Percentiles rank a stretch among this genome's conserved stretches.
Evolutionary conservation across 2,113 vertebrate species (phyloP).

Genomic region (Microcebus ravelobensis): DNA sequence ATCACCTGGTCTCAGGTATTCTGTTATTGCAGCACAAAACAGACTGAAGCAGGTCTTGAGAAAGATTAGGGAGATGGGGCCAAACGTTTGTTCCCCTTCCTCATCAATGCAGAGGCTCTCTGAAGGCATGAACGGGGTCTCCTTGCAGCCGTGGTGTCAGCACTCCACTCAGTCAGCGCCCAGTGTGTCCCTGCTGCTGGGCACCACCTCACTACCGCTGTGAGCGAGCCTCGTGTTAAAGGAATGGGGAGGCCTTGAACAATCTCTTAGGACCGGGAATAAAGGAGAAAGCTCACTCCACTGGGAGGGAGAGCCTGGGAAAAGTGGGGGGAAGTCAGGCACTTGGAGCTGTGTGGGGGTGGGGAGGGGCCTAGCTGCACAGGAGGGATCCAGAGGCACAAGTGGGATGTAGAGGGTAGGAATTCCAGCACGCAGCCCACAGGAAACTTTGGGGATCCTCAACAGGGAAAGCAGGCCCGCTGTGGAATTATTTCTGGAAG

Average conservation of each 20-base stretch:
- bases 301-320: background rate
- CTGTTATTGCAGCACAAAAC: background rate
- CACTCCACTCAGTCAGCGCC: background rate
- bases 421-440: background rate
- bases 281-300: background rate
- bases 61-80: background rate
- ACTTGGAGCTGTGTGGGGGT: accelerated
- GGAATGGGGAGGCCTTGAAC: background rate
- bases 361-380: accelerated
- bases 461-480: background rate
- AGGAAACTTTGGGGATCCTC: background rate
- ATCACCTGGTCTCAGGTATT: too few relatives aligned
- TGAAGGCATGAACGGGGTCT: background rate
- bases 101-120: background rate
- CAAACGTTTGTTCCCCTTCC: background rate
- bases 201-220: background rate
- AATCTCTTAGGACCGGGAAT: background rate
- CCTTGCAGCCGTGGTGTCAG: background rate
- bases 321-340: background rate
- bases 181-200: accelerated
- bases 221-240: background rate
- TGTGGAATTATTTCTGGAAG: slow-evolving; percentile 25
- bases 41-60: background rate
- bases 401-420: background rate
- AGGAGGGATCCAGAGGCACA: background rate